A percentile compares a stretch with the other conserved stretches of the same genome.
Evolutionary conservation across 1,140 invertebrate species (phyloP).

Genomic region (Papilio machaon): DNA sequence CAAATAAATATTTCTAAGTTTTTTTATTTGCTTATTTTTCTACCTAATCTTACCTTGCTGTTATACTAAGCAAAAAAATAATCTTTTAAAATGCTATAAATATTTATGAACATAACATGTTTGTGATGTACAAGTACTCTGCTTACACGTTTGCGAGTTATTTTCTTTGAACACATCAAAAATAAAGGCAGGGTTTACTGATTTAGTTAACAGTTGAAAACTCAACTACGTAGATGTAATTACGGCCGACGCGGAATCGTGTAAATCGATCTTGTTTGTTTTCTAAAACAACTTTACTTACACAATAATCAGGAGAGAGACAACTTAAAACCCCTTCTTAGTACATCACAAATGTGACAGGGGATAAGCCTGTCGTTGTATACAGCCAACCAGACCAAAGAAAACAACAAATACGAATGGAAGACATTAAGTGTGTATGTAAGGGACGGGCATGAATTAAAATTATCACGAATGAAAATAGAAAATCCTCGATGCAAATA

Average conservation of each 20-base stretch:
- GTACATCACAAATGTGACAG: not conserved
- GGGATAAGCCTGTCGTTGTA: not conserved
- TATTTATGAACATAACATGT: too few species aligned
- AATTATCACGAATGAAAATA: not conserved
- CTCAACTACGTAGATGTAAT: not conserved
- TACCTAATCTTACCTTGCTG: not conserved
- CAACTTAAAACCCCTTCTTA: not conserved
- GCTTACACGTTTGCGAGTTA: not conserved
- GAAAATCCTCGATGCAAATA: not conserved
- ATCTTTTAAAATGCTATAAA: not conserved
- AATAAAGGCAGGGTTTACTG: not conserved
- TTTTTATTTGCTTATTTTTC: not conserved
- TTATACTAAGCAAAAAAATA: not conserved
- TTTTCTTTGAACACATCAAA: not conserved
- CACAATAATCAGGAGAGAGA: not conserved
- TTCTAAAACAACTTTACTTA: slow-evolving; percentile 1
- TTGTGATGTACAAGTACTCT: too few species aligned
- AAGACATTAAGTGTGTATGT: not conserved
- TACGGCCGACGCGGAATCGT: not conserved
- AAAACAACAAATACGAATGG: not conserved
- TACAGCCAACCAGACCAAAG: not conserved
- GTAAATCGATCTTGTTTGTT: not conserved
- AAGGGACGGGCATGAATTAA: not conserved
- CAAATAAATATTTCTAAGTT: slow-evolving; percentile 10
- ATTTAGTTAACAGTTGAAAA: slow-evolving; percentile 3